A percentile compares a stretch with the other conserved stretches of the same genome.
These are phyloP conservation scores for Achatina immaculata DNA, from an alignment of 1,140 invertebrate genomes.

Conservation along the genomic window DNA sequence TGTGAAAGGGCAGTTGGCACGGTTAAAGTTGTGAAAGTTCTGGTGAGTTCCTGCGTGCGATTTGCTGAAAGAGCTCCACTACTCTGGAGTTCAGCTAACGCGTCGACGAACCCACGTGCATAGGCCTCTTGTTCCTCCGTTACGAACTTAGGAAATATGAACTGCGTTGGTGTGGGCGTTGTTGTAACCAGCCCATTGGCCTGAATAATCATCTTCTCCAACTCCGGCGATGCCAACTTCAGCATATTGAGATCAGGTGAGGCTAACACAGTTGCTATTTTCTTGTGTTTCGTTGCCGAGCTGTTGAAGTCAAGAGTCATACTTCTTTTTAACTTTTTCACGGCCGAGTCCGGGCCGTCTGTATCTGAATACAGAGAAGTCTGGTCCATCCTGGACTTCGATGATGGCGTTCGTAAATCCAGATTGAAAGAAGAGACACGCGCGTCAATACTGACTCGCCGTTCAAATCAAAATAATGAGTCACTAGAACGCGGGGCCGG, in stretches of 20 bases:
- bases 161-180: conserved; percentile 80
- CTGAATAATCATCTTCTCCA: conserved; percentile 86
- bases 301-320: conserved; percentile 85
- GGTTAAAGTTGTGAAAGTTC: conserved; percentile 35
- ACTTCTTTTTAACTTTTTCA: conserved; percentile 74
- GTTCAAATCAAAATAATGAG: conserved; percentile 28
- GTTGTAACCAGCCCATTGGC: conserved; percentile 80
- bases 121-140: conserved; percentile 94
- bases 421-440: conserved; percentile 40
- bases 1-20: conserved; percentile 35
- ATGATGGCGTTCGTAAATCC: conserved; percentile 44
- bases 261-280: conserved; percentile 74
- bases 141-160: conserved; percentile 80
- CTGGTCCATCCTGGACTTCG: conserved; percentile 73
- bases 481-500: conserved; percentile 24
- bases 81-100: conserved; percentile 85
- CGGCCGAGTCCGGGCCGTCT: conserved; percentile 49
- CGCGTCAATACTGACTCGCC: conserved; percentile 31
- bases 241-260: conserved; percentile 89
- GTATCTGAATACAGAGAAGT: conserved; percentile 74
- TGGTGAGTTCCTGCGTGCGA: conserved; percentile 20
- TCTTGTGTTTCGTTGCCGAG: conserved; percentile 62
- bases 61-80: conserved; percentile 27
- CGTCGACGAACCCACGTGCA: conserved; percentile 91
- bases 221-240: conserved; percentile 86